phyloP scores from a whole-genome alignment of 2,888 invertebrate genomes.

The Gibbula magus region DNA sequence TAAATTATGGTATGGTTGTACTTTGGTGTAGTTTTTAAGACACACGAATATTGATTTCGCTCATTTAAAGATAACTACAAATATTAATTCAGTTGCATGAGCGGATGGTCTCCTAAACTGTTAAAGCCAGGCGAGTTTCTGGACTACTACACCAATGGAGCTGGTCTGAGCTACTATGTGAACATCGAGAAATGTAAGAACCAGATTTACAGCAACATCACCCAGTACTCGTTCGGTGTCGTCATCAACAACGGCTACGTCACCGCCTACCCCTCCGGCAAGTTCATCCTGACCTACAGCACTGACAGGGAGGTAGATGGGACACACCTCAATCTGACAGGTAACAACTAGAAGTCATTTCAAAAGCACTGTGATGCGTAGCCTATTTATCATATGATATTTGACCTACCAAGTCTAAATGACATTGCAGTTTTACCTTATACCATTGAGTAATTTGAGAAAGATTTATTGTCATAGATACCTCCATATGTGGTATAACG shows the following conservation, averaged over 20 bases:
- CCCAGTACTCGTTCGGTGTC: not conserved
- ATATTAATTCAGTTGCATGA: not conserved
- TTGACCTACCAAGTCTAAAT: no score
- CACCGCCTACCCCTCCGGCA: not conserved
- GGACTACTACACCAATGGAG: not conserved
- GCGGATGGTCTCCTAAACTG: not conserved
- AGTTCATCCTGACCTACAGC: not conserved
- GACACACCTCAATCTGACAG: not conserved
- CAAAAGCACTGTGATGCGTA: no score
- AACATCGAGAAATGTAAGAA: not conserved
- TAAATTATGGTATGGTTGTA: no score
- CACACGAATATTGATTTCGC: no score
- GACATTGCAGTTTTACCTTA: no score
- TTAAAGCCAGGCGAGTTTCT: not conserved
- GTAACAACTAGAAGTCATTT: not conserved
- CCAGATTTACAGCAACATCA: not conserved
- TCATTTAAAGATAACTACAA: no score
- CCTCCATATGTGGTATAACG: no score
- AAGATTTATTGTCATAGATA: no score
- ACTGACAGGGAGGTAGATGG: not conserved
- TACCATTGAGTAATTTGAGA: no score
- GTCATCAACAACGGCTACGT: constrained; percentile 5
- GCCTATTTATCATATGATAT: no score
- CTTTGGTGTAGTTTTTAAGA: no score
- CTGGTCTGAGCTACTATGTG: not conserved